These are phyloP conservation scores for Vidua macroura DNA, from an alignment of 2,113 vertebrate genomes.

Conservation along the genomic window DNA sequence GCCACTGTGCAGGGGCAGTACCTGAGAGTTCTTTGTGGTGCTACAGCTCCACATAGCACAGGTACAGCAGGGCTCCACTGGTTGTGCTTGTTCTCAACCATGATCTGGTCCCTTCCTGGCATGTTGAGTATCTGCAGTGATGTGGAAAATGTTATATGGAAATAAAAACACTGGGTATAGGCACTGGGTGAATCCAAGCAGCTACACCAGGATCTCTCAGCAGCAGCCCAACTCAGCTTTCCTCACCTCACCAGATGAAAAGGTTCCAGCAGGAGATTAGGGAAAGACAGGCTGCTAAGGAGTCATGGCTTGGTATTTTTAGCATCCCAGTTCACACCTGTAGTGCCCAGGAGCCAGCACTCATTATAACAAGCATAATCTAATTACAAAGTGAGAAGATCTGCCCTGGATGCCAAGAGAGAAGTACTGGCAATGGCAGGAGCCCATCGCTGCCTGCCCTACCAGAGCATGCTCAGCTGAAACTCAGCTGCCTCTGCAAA, in stretches of 20 bases:
- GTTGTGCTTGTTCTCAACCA: not conserved
- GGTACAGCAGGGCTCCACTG: not conserved
- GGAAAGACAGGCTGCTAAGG: not conserved
- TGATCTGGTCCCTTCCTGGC: not conserved
- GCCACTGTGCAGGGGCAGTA: not conserved
- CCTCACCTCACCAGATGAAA: not conserved
- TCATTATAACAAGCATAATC: not conserved
- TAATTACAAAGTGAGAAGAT: not conserved
- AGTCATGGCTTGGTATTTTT: not conserved
- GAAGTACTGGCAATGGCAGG: not conserved
- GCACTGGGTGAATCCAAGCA: not conserved
- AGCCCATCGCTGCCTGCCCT: not conserved
- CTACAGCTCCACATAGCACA: not conserved
- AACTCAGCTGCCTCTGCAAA: not conserved
- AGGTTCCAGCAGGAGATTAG: not conserved
- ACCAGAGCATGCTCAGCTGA: not conserved
- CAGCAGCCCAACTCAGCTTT: not conserved
- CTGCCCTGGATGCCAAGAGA: not conserved
- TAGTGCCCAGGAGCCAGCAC: not conserved
- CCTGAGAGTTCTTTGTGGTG: not conserved
- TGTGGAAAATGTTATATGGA: not conserved
- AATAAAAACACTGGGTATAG: not conserved
- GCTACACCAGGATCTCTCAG: not conserved
- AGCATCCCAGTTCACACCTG: not conserved
- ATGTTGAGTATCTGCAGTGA: not conserved